Evolutionary conservation across 2,797 vertebrate species (phyloP), one percentile per base, ranked within the genome.

Genomic region (Enteromius anoplus): DNA sequence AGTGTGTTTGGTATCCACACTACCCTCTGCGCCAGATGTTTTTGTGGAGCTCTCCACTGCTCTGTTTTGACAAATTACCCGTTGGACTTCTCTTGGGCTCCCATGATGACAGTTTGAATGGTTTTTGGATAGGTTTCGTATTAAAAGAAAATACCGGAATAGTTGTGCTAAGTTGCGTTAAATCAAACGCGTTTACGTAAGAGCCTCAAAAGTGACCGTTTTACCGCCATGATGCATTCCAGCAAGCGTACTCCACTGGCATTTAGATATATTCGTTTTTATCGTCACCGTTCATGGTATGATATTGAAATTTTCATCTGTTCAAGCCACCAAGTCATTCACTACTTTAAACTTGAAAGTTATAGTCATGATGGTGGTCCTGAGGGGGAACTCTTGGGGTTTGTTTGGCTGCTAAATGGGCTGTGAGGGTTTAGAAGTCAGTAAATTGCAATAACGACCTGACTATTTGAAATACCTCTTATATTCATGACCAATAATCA

Each of bases 61-160:
- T 29, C 42, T 73, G n/a, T 75, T 83, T 83, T 83, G 37, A 76
- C 51, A 76, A 58, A 76, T 83, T 60, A 69, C 40, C 47, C 37
- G 71, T 85, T 73, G 37, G 77, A 51, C 34, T 85, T 88, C 88
- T 90, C 82, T 88, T 89, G 62, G 68, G 14, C 65, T 88, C 60
- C 75, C 68, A 75, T 81, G 65, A 84, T 87, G 72, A 86, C 53
- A 86, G 88, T 88, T 88, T 86, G 42, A 78, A 62, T 75, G 69
- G 81, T 82, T 84, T 55, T 69, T 29, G 7, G 21, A 82, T 62
- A 40, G 6, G 69, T 85, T 88, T 87, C 1, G 68, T 60, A 69
- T 78, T 49, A 84, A 84, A 81, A 82, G 26, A 77, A 62, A 84
- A 78, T 45, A 84, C 49, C 47, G 10, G 23, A 75, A 80, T 23